Evolutionary conservation across 2,888 invertebrate genomes (phyloP).

Genomic region (Oscheius sp.): DNA sequence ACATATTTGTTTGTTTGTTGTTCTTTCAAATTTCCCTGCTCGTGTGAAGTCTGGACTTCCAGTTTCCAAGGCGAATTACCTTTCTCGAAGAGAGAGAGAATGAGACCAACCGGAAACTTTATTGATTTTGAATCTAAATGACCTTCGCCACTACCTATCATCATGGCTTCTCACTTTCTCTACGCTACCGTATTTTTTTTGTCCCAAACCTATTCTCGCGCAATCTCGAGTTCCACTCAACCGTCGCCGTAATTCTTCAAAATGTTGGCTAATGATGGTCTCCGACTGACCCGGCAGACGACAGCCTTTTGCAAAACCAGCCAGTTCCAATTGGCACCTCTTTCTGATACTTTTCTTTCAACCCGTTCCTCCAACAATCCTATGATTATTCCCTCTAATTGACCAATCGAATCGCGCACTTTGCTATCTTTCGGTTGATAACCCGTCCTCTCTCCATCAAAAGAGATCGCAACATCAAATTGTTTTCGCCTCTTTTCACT

Average conservation of each 20-base stretch:
- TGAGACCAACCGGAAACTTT: not conserved
- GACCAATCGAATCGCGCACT: not conserved
- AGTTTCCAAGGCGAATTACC: not conserved
- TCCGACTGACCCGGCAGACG: not conserved
- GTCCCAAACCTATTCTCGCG: not conserved
- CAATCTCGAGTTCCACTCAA: not conserved
- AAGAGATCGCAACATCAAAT: not conserved
- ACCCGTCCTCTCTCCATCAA: not conserved
- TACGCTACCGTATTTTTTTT: not conserved
- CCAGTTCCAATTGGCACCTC: not conserved
- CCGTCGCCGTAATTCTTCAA: not conserved
- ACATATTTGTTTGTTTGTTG: not conserved
- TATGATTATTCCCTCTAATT: not conserved
- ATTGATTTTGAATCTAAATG: conserved; percentile 3
- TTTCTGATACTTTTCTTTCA: too few relatives aligned
- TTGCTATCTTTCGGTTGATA: not conserved
- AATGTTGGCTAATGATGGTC: conserved; percentile 1
- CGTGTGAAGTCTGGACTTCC: not conserved
- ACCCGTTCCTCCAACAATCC: not conserved
- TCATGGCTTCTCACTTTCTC: not conserved
- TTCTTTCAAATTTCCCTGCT: not conserved
- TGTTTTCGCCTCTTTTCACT: not conserved
- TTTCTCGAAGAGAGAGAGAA: not conserved
- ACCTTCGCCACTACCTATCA: conserved; percentile 1
- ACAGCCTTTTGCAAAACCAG: not conserved